Conservation (phyloP, 2,888 invertebrate species). For the Euclidia mi region DNA sequence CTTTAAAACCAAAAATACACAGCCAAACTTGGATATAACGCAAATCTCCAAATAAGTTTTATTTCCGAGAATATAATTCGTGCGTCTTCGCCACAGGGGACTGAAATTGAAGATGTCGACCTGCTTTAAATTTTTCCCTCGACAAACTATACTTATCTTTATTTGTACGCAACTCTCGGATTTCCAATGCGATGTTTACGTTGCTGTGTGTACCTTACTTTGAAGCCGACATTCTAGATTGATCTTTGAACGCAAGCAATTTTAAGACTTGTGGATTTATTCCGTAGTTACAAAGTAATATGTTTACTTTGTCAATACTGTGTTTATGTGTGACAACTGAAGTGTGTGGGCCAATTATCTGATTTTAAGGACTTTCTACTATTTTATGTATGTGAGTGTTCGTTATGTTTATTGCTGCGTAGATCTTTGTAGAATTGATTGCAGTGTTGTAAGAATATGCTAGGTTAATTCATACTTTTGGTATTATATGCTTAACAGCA, state of each 20-base stretch:
- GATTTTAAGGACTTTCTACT: background rate
- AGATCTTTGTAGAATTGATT: too few species aligned
- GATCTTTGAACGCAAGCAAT: conserved; percentile 41
- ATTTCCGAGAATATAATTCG: conserved; percentile 33
- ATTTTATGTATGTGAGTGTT: background rate
- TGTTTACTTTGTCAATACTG: conserved; percentile 1
- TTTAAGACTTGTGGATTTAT: conserved; percentile 23
- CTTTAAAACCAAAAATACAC: too few species aligned
- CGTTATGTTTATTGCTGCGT: too few species aligned
- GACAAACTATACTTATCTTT: conserved; percentile 54
- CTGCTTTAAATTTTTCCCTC: conserved; percentile 72
- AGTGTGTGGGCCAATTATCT: background rate
- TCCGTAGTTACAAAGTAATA: conserved; percentile 19
- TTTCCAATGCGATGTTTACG: conserved; percentile 68
- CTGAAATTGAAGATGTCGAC: conserved; percentile 65
- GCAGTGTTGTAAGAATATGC: too few species aligned
- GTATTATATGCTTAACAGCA: too few species aligned
- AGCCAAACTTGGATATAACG: too few species aligned
- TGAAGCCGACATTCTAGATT: conserved; percentile 51
- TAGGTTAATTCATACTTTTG: too few species aligned
- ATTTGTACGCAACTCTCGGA: conserved; percentile 69
- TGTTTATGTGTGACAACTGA: background rate
- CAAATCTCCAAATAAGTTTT: conserved; percentile 6
- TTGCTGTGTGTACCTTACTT: conserved; percentile 56
- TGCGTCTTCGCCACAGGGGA: conserved; percentile 22